These are phyloP conservation scores for Tipula confusa DNA, from an alignment of 2,888 invertebrate genomes.

Conservation along the genomic window DNA sequence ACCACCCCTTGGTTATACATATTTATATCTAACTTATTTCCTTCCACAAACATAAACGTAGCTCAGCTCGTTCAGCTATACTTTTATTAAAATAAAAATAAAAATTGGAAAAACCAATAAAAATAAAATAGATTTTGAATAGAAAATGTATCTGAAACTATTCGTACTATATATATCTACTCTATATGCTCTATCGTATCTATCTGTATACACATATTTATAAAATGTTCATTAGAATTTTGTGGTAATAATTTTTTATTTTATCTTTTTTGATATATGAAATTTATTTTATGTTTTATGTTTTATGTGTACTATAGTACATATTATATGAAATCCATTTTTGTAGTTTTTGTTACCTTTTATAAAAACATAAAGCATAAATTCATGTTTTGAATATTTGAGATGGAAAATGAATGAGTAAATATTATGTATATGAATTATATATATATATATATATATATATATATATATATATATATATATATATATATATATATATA, in stretches of 20 bases:
- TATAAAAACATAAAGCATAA: conserved; percentile 12
- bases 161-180: neutral
- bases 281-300: conserved; percentile 4
- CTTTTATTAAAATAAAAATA: too few species aligned
- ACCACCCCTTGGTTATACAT: too few species aligned
- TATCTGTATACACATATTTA: neutral
- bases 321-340: neutral
- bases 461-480: too few species aligned
- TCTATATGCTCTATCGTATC: neutral
- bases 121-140: conserved; percentile 21
- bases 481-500: too few species aligned
- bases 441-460: too few species aligned
- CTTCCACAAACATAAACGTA: too few species aligned
- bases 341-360: neutral
- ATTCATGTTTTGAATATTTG: neutral
- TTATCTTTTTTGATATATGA: neutral
- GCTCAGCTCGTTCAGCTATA: too few species aligned
- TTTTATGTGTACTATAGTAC: neutral
- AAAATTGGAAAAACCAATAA: neutral
- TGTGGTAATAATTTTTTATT: neutral
- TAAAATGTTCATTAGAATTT: conserved; percentile 3
- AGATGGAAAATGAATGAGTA: neutral
- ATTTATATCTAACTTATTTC: too few species aligned
- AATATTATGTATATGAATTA: too few species aligned
- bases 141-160: conserved; percentile 3